These are phyloP conservation scores for Nomada ruficornis DNA, from an alignment of 2,888 invertebrate genomes.

Conservation along the genomic window DNA sequence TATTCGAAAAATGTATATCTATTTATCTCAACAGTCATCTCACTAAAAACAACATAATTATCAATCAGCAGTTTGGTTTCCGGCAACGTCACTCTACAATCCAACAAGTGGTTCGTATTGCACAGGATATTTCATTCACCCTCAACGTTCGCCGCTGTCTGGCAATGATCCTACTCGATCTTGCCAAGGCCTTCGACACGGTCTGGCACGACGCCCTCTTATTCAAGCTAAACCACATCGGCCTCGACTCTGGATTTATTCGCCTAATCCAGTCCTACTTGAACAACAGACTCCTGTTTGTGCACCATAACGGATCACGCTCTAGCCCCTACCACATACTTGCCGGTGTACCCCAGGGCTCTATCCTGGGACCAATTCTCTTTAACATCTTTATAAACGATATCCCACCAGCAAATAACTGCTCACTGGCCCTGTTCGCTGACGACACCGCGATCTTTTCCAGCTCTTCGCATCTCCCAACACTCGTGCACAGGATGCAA, in stretches of 20 bases:
- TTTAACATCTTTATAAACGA: too few species aligned
- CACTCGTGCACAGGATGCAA: too few species aligned
- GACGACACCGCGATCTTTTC: too few species aligned
- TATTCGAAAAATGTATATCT: constrained; percentile 1
- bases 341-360: too few species aligned
- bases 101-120: not conserved
- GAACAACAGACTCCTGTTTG: not conserved
- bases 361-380: too few species aligned
- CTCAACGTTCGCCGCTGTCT: not conserved
- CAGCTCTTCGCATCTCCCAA: too few species aligned
- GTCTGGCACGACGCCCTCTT: not conserved
- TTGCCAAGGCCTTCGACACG: not conserved
- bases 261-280: not conserved
- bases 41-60: not conserved
- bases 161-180: not conserved
- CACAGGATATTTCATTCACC: not conserved
- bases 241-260: not conserved
- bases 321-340: too few species aligned
- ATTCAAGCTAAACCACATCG: not conserved
- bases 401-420: too few species aligned
- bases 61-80: not conserved
- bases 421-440: too few species aligned
- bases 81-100: not conserved
- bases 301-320: not conserved
- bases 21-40: not conserved